Conservation (phyloP, 2,113 vertebrate genomes). For the Osmerus eperlanus region DNA sequence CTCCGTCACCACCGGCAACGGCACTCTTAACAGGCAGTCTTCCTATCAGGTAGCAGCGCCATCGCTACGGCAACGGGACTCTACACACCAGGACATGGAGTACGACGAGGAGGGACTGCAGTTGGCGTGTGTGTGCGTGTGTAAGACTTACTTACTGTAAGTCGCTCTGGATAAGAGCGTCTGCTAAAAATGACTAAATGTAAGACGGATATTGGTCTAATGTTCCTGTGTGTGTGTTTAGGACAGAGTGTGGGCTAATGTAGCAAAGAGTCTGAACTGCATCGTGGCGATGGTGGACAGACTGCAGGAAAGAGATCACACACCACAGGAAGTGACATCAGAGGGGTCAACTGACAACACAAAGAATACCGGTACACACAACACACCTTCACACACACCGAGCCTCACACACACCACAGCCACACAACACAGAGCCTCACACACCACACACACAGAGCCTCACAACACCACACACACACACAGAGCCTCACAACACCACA, state of each 20-base stretch:
- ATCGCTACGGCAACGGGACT: slow-evolving; percentile 62
- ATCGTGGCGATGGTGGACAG: slow-evolving; percentile 82
- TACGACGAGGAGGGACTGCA: slow-evolving; percentile 86
- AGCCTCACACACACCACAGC: too few species aligned
- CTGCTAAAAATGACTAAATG: too few species aligned
- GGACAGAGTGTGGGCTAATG: slow-evolving; percentile 78
- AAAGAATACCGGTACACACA: too few species aligned
- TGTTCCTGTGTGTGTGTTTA: slow-evolving; percentile 22
- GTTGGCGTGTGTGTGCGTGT: slow-evolving; percentile 33
- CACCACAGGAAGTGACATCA: not conserved
- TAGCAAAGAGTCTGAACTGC: slow-evolving; percentile 85
- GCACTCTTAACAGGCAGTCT: slow-evolving; percentile 18
- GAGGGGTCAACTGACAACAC: slow-evolving; percentile 51
- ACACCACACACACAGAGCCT: too few species aligned
- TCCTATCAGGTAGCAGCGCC: slow-evolving; percentile 46
- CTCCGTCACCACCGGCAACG: slow-evolving; percentile 60
- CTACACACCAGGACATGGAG: slow-evolving; percentile 68
- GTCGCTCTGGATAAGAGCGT: too few species aligned
- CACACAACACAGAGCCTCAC: too few species aligned
- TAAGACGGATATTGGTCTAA: not conserved
- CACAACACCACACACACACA: too few species aligned
- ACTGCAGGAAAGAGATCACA: slow-evolving; percentile 69
- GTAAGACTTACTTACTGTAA: too few species aligned
- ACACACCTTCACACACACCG: too few species aligned
- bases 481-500: too few species aligned